Percentiles rank a stretch among this genome's conserved stretches.
phyloP scores from a whole-genome alignment of 2,113 vertebrate genomes.

The Ciconia boyciana region DNA sequence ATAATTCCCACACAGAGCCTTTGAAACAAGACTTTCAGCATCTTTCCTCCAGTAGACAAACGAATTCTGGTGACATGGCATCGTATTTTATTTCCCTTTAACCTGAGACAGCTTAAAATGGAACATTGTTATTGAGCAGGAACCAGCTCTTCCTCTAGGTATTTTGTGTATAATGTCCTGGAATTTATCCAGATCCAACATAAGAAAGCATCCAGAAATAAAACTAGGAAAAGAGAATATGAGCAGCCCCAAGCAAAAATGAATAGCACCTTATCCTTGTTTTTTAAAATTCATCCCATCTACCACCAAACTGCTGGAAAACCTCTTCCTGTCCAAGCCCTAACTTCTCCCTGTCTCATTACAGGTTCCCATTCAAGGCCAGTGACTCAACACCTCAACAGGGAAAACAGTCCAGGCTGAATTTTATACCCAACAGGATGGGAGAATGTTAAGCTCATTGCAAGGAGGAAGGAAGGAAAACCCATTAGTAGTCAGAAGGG shows the following conservation, averaged over 20 bases:
- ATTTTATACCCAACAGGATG: conserved; percentile 47
- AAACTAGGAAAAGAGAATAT: neutral
- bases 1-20: neutral
- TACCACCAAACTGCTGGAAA: neutral
- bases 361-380: conserved; percentile 22
- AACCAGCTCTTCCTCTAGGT: conserved; percentile 24
- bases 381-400: conserved; percentile 41
- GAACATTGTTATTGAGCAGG: conserved; percentile 25
- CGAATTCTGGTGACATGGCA: neutral
- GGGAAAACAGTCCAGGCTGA: conserved; percentile 30
- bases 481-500: conserved; percentile 52
- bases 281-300: neutral
- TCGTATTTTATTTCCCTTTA: neutral
- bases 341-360: neutral
- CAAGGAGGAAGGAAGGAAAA: conserved; percentile 63
- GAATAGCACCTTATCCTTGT: neutral
- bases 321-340: neutral
- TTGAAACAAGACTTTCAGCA: neutral
- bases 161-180: neutral
- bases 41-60: neutral
- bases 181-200: conserved; percentile 11
- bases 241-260: neutral
- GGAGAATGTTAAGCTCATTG: conserved; percentile 53
- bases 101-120: conserved; percentile 4
- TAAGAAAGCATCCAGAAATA: conserved; percentile 22